Conservation (phyloP, 2,113 vertebrate species). For the Aplodontia rufa region DNA sequence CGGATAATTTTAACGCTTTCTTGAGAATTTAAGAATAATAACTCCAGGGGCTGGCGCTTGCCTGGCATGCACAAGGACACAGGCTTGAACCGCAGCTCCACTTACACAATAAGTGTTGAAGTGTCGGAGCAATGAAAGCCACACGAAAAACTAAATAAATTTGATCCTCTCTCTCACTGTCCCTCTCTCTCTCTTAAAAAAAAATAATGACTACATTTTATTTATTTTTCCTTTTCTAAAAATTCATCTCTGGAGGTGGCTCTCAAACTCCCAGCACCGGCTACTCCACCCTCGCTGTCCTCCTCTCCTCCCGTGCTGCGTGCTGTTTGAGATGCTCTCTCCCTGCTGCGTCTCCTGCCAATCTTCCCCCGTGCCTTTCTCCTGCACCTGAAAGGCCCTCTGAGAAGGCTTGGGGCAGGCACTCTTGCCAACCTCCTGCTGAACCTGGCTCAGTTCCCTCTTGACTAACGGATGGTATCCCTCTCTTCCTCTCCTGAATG, state of each 20-base stretch:
- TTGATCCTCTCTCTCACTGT: too few relatives aligned
- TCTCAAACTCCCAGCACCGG: background rate
- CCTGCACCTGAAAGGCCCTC: background rate
- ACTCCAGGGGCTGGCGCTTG: too few relatives aligned
- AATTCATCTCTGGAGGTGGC: background rate
- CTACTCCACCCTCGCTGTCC: too few relatives aligned
- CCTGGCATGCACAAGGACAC: too few relatives aligned
- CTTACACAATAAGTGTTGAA: too few relatives aligned
- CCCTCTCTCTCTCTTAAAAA: too few relatives aligned
- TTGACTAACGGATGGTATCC: background rate
- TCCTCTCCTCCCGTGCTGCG: background rate
- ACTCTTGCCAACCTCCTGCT: background rate
- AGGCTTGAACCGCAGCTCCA: too few relatives aligned
- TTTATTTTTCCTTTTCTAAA: background rate
- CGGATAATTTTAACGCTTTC: background rate
- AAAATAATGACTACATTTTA: too few relatives aligned
- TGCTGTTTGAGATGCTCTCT: background rate
- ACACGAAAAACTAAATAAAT: too few relatives aligned
- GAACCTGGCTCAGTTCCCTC: background rate
- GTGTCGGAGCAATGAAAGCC: too few relatives aligned
- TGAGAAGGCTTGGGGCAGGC: background rate
- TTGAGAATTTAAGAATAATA: constrained; percentile 10
- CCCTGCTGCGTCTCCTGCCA: too few relatives aligned
- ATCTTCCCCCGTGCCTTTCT: background rate
- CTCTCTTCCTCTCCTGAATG: background rate